These are phyloP conservation scores for Melanostigma gelatinosum DNA, from an alignment of 2,113 vertebrate species.

Conservation along the genomic window DNA sequence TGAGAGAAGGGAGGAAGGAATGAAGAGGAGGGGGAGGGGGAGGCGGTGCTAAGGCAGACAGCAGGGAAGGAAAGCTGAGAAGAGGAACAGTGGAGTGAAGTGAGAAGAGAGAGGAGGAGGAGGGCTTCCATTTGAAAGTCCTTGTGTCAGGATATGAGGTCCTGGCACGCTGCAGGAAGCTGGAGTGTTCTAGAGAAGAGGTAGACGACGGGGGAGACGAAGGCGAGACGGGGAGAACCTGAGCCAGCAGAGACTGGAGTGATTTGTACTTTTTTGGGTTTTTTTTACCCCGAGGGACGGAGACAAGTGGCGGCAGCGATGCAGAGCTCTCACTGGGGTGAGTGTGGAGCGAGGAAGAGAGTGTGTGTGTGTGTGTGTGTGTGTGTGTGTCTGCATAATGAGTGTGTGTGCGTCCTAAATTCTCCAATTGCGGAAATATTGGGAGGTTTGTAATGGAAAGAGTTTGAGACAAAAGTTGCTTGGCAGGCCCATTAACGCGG, in stretches of 20 bases:
- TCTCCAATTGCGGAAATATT: slow-evolving; percentile 36
- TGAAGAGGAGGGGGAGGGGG: slow-evolving; percentile 55
- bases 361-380: slow-evolving; percentile 15
- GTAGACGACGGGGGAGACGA: slow-evolving; percentile 33
- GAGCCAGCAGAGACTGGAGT: slow-evolving; percentile 40
- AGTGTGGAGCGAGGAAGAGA: slow-evolving; percentile 48
- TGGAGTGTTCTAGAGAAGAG: slow-evolving; percentile 43
- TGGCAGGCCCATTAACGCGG: slow-evolving; percentile 13
- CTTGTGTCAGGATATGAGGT: slow-evolving; percentile 71
- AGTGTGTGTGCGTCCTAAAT: slow-evolving; percentile 15
- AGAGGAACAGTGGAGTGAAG: slow-evolving; percentile 71
- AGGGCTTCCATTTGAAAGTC: slow-evolving; percentile 70
- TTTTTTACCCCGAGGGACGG: slow-evolving; percentile 30
- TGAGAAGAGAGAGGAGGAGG: slow-evolving; percentile 64
- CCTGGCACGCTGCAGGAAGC: slow-evolving; percentile 46
- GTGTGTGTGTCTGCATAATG: slow-evolving; percentile 36
- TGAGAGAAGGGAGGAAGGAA: slow-evolving; percentile 65
- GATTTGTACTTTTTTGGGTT: slow-evolving; percentile 35
- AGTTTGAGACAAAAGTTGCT: slow-evolving; percentile 50
- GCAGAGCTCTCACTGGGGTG: slow-evolving; percentile 76
- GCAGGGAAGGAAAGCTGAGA: slow-evolving; percentile 77
- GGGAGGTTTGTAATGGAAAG: slow-evolving; percentile 54
- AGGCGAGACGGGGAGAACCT: slow-evolving; percentile 27
- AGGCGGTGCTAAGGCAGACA: slow-evolving; percentile 79
- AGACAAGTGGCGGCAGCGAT: slow-evolving; percentile 74